Conservation (phyloP, 2,113 vertebrate species). For the Sialia sialis region DNA sequence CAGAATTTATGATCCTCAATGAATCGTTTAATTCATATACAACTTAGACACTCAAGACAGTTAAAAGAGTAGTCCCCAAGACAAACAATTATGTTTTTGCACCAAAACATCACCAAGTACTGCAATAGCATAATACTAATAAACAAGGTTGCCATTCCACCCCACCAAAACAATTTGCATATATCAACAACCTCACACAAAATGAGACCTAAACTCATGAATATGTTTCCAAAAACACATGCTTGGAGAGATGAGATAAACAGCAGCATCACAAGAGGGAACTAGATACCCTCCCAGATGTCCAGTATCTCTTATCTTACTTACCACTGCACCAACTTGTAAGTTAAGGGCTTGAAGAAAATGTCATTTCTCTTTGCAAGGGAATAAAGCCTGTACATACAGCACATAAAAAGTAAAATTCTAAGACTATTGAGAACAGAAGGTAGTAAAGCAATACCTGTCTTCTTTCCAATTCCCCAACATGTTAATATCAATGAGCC, state of each 20-base stretch:
- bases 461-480: background rate
- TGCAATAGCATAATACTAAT: background rate
- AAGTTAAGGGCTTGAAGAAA: background rate
- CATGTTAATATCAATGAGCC: background rate
- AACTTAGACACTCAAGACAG: background rate
- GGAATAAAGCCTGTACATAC: background rate
- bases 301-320: background rate
- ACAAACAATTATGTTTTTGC: background rate
- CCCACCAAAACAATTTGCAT: background rate
- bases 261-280: background rate
- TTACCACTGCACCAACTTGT: background rate
- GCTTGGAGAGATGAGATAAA: background rate
- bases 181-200: background rate
- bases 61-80: background rate
- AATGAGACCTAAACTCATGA: background rate
- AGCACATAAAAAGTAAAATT: background rate
- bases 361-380: background rate
- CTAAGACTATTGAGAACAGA: background rate
- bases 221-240: background rate
- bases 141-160: background rate
- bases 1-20: background rate
- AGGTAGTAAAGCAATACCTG: background rate
- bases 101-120: background rate
- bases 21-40: background rate
- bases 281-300: background rate